Conservation (phyloP, 2,888 invertebrate genomes). For the Steinernema hermaphroditum region DNA sequence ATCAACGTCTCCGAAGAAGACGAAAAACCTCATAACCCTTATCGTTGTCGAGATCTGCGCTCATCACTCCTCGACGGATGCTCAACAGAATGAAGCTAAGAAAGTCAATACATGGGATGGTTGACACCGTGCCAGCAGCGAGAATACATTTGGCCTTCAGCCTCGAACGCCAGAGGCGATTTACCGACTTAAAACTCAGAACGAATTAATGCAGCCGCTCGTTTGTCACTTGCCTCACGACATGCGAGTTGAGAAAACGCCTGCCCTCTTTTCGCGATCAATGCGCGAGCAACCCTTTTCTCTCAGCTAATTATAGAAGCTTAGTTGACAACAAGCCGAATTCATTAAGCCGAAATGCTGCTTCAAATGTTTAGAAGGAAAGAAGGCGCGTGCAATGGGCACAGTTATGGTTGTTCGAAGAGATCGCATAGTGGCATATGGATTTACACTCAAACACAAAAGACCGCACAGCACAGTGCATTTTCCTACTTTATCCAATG, state of each 20-base stretch:
- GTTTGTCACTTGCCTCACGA: background rate
- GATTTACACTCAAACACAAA: too few species aligned
- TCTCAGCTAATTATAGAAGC: constrained; percentile 2
- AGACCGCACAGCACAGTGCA: too few species aligned
- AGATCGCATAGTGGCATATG: too few species aligned
- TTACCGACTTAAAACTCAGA: background rate
- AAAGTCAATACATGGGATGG: background rate
- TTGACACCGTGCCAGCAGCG: background rate
- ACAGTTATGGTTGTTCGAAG: too few species aligned
- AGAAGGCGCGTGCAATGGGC: too few species aligned
- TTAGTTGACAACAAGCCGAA: background rate
- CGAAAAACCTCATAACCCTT: background rate
- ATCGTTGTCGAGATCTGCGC: constrained; percentile 1
- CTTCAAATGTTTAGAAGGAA: background rate
- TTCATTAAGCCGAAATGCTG: background rate
- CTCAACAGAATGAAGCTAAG: background rate
- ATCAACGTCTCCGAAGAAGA: background rate
- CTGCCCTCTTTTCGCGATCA: background rate
- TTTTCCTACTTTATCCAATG: too few species aligned
- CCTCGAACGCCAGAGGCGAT: background rate
- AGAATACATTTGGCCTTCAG: too few species aligned
- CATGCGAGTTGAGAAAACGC: background rate
- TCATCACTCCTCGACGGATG: background rate
- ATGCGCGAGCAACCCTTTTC: background rate
- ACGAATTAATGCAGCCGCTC: constrained; percentile 10